phyloP scores from a whole-genome alignment of 1,140 invertebrate species.

The Trichoplusia ni region DNA sequence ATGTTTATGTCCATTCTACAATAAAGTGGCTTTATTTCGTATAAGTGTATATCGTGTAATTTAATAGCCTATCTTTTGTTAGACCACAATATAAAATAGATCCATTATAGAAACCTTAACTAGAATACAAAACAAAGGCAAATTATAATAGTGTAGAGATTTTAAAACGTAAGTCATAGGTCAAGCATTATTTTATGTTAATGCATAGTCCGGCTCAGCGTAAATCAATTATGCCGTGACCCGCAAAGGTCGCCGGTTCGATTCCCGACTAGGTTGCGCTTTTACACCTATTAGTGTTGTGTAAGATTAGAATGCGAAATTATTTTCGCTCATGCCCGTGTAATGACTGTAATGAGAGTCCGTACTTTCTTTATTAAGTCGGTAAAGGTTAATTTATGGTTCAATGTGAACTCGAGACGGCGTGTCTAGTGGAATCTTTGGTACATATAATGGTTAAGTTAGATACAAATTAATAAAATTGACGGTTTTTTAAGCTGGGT shows the following conservation, averaged over 20 bases:
- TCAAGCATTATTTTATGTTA: constrained; percentile 79
- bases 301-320: constrained; percentile 55
- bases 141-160: constrained; percentile 57
- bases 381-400: not conserved
- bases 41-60: too few species aligned
- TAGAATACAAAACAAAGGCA: constrained; percentile 33
- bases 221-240: constrained; percentile 78
- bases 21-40: too few species aligned
- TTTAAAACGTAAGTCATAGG: constrained; percentile 72
- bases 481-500: too few species aligned
- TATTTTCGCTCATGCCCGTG: constrained; percentile 35
- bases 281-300: constrained; percentile 63
- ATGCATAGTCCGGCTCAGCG: constrained; percentile 67
- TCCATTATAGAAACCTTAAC: too few species aligned
- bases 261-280: constrained; percentile 46
- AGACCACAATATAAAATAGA: too few species aligned
- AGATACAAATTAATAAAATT: too few species aligned
- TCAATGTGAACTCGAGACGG: not conserved
- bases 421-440: not conserved
- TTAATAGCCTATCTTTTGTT: too few species aligned
- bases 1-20: too few species aligned
- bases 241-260: constrained; percentile 60
- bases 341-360: constrained; percentile 19
- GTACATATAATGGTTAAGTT: too few species aligned
- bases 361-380: constrained; percentile 11